Evolutionary conservation across 2,113 vertebrate species (phyloP), one percentile per base, ranked within the genome.

Genomic region (Onychostruthus taczanowskii): DNA sequence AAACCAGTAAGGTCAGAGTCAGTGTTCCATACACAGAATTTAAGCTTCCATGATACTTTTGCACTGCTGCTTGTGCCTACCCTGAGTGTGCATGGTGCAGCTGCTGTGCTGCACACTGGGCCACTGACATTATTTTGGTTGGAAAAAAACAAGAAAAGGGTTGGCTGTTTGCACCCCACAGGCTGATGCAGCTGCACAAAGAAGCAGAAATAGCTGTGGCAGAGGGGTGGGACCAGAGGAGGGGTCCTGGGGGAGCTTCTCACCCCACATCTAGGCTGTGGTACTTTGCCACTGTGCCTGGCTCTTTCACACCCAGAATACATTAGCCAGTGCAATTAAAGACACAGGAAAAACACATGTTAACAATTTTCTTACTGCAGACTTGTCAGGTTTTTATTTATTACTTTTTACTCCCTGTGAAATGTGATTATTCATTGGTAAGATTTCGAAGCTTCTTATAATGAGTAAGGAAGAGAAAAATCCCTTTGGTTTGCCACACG

Each of bases 361-460:
- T 83, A 94, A 91, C 49, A 87, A 91, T 96, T 96, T 96, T 89
- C 86, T 67, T 84, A 11, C 31, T 95, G 63, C 68, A 94, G 90
- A 82, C 44, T 70, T 94, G 74, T 19, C 76, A 86, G 75, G 59
- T 35, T 94, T 97, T 96, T 94, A 94, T 93, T 89, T 89, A 93
- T 89, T 96, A 80, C 80, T 49, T 97, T 93, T 90, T 92, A 39
- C 39, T 94, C 84, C 52, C 64, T 67, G 22, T 79, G 89, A 96
- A 97, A 89, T 7, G 19, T 52, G 73, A 93, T 95, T 92, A 63
- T 39, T 87, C 58, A n/a, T 13, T 97, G 91, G 81, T 83, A 91
- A 80, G 67, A 61, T 26, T 87, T 93, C 23, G 89, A 84, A 96
- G 44, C 41, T 96, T 87, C 84, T 73, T 87, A 30, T 67, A 94